A percentile compares a stretch with the other conserved stretches of the same genome.
Evolutionary conservation across 2,797 vertebrate species (phyloP).

Genomic region (Todus mexicanus): DNA sequence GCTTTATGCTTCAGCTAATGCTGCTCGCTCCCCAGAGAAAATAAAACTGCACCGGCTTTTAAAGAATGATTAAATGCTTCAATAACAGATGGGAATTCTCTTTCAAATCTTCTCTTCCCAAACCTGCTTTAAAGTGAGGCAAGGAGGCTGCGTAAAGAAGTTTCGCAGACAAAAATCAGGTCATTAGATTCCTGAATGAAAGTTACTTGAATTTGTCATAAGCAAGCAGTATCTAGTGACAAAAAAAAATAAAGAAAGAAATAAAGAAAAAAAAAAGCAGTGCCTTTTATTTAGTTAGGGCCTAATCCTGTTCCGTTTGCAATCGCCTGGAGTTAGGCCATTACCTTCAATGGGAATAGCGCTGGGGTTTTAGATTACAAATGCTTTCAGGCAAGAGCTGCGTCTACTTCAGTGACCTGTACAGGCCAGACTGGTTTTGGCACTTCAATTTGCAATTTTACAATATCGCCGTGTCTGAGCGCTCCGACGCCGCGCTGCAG

Average conservation of each 20-base stretch:
- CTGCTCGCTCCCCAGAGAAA: conserved; percentile 49
- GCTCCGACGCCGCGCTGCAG: rapidly evolving
- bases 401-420: conserved; percentile 19
- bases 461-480: not conserved
- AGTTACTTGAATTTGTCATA: not conserved
- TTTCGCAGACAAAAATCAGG: not conserved
- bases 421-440: conserved; percentile 59
- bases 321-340: conserved; percentile 13
- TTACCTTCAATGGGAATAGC: not conserved
- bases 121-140: not conserved
- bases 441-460: not conserved
- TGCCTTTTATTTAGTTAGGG: not conserved
- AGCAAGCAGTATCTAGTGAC: not conserved
- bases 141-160: not conserved
- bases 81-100: conserved; percentile 42
- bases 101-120: conserved; percentile 1
- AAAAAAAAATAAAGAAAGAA: not conserved
- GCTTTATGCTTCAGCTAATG: conserved; percentile 67
- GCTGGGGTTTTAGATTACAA: conserved; percentile 39
- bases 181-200: not conserved
- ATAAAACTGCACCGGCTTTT: conserved; percentile 56
- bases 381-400: conserved; percentile 42
- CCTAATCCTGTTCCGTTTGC: conserved; percentile 40
- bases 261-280: too few relatives aligned
- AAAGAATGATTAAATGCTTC: conserved; percentile 42